A percentile compares a stretch with the other conserved stretches of the same genome.
phyloP scores from a whole-genome alignment of 23 tunicate species.

The Styela clava region DNA sequence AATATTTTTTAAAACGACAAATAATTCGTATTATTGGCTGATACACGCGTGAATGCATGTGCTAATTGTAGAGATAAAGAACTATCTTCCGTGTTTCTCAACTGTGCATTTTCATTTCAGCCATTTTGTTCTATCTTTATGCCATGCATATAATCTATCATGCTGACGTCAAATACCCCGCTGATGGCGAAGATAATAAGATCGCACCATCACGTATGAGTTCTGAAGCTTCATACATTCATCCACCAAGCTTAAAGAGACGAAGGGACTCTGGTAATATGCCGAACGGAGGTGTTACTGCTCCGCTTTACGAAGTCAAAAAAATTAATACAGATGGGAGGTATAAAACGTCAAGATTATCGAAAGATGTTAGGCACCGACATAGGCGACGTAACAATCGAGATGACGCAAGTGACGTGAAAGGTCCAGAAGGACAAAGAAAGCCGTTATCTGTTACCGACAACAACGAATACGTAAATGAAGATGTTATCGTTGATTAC shows the following conservation, averaged over 20 bases:
- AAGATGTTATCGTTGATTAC: background rate
- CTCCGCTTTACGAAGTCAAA: slow-evolving; percentile 26
- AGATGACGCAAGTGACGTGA: background rate
- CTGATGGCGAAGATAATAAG: slow-evolving; percentile 28
- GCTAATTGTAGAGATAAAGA: too few relatives aligned
- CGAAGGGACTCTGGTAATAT: background rate
- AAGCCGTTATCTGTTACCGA: slow-evolving; percentile 3
- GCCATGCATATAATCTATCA: slow-evolving; percentile 85
- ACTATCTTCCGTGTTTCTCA: too few relatives aligned
- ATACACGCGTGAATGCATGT: too few relatives aligned
- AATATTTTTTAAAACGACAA: too few relatives aligned
- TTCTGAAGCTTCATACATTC: background rate
- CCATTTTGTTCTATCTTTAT: slow-evolving; percentile 67
- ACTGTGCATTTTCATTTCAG: too few relatives aligned
- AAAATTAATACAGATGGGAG: slow-evolving; percentile 13
- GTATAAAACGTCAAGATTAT: slow-evolving; percentile 3
- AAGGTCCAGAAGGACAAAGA: background rate
- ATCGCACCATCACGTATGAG: background rate
- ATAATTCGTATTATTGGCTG: too few relatives aligned
- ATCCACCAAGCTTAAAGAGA: slow-evolving; percentile 10
- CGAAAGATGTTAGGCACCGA: background rate
- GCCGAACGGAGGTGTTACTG: slow-evolving; percentile 1
- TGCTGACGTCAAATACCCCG: slow-evolving; percentile 75
- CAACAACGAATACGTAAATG: slow-evolving; percentile 11
- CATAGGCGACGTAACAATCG: background rate